Base-by-base conservation (phyloP, 2,888 invertebrate genomes). In the Molanna angustata region DNA sequence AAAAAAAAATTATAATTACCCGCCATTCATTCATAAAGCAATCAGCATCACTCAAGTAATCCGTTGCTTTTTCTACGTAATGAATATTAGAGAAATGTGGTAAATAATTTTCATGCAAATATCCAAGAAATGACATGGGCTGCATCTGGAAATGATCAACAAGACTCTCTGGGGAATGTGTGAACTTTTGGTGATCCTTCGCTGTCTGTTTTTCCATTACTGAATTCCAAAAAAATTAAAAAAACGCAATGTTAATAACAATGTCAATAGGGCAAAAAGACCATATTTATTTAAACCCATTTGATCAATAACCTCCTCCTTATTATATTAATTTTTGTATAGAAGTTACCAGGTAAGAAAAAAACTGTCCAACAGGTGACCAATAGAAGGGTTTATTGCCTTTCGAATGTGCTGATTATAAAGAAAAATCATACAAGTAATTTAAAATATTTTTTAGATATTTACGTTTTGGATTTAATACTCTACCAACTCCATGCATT, bases 381-480 rank as follows among this genome's bases (percentile, higher is more conserved):
- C n/a, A n/a, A n/a, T n/a, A n/a, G n/a, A n/a, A n/a, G n/a, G n/a
- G n/a, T n/a, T n/a, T n/a, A n/a, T n/a, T n/a, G n/a, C n/a, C n/a
- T n/a, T n/a, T n/a, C n/a, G n/a, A n/a, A n/a, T n/a, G n/a, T n/a
- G n/a, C n/a, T n/a, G n/a, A n/a, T n/a, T n/a, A n/a, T n/a, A n/a
- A n/a, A n/a, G n/a, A n/a, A n/a, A n/a, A n/a, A n/a, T n/a, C n/a
- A n/a, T n/a, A n/a, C n/a, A n/a, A n/a, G n/a, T n/a, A n/a, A n/a
- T n/a, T n/a, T n/a, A n/a, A n/a, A n/a, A n/a, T n/a, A n/a, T n/a
- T n/a, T n/a, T n/a, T n/a, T n/a, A n/a, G n/a, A n/a, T 7, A 52
- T 60, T 62, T 72, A 85, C 86, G 76, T 79, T 88, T 90, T 31
- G 89, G 88, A 73, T 89, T 86, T 31, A 88, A 76, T 6, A 88